Evolutionary conservation across 2,888 invertebrate genomes (phyloP), one percentile per base, ranked within the genome.

Genomic region (Dromius quadrimaculatus): DNA sequence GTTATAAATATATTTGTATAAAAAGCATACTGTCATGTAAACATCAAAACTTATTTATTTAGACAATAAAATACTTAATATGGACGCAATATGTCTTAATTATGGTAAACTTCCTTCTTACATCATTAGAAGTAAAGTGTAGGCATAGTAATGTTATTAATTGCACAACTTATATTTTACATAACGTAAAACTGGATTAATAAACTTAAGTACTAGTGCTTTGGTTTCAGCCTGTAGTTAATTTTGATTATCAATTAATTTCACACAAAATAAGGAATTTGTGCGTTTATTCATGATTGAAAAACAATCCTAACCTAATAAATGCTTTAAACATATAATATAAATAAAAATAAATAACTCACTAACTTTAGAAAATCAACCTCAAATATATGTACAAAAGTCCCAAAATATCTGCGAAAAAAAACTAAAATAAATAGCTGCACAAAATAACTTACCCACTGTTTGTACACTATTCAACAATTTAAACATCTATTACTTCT

Each of bases 181-280:
- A 11, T 17, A 65, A 65, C 28, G 50, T 54, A 54, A 54, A 38
- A 34, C 20, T 57, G 19, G 20, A 65, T 57, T 57, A 66, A 23
- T 68, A 38, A 57, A 22, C 43, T 43, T 59, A 59, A 68, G 32
- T 45, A 19, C 57, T 68, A 59, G 59, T 68, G 59, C 68, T 68
- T 68, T 68, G 68, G 68, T 68, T 59, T 59, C 59, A 68, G 68
- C 68, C 68, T 59, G 59, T 68, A 68, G 36, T 68, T 45, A 59
- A 59, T 68, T 59, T 57, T 68, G 59, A 66, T 54, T 66, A 43
- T 62, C 59, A 36, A 59, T 54, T 20, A 23, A 45, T 61, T 61
- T 36, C 20, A 57, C 57, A 57, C 3, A 22, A 54, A 3, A 17
- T 15, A 54, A 17, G 15, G 17, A 9, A 54, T 34, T 62, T 62